Base-by-base conservation (phyloP, 2,113 vertebrate genomes). In the Megaceryle maxima region DNA sequence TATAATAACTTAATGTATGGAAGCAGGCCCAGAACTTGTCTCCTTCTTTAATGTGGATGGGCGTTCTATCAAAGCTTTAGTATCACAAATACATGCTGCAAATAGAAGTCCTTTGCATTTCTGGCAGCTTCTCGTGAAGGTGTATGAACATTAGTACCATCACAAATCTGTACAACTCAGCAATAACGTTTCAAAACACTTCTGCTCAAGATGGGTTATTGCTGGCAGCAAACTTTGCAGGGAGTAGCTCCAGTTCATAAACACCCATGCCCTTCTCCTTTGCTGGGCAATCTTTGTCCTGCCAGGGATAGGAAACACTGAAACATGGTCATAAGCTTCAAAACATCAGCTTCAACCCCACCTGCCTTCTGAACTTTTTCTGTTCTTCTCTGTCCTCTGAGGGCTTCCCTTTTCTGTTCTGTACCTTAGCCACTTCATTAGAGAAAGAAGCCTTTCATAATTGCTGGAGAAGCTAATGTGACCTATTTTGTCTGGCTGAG, bases 131-230 rank as follows among this genome's bases (percentile, higher is more conserved):
- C 77, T 88, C 29, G 3, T 75, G 59, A 75, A 57, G 66, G 75
- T 60, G 35, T 82, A 18, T 59, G 53, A 86, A 88, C 86, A 82
- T 79, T 57, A 84, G 57, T 76, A 87, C 75, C 76, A 35, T 77
- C 57, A 75, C 83, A 81, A 75, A 93, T 93, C 80, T 79, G 28
- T 25, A 48, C 16, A 1, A 73, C 64, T 94, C 85, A 75, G 88
- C 85, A 92, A 31, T 48, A 78, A 51, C 41, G 41, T 90, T 95
- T 75, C 87, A 93, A 95, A 96, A 95, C 86, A 92, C 37, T 91
- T 59, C 69, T 63, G 80, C 50, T 84, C 33, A 33, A 90, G 69
- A 79, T 0, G 0, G 37, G 84, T 94, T 78, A 35, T 72, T 84
- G 39, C 91, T 93, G 92, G 74, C 96, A 96, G 77, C 62, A 87